phyloP scores from a whole-genome alignment of 1,140 invertebrate genomes.

The Calosoma granatense region DNA sequence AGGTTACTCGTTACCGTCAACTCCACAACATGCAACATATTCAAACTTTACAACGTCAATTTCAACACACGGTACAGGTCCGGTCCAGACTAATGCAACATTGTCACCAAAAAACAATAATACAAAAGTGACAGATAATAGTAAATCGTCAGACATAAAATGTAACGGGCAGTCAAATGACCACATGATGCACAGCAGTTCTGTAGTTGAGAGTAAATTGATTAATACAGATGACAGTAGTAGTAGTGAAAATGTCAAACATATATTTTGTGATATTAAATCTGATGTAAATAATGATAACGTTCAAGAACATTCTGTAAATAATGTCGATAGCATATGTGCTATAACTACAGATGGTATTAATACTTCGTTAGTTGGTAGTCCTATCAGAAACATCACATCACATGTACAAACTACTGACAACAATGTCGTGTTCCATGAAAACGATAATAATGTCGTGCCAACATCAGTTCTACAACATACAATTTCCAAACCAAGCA shows the following conservation, averaged over 20 bases:
- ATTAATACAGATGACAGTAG: conserved; percentile 20
- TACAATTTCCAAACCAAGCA: neutral
- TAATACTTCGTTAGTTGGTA: neutral
- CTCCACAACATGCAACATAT: conserved; percentile 33
- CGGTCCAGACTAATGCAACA: neutral
- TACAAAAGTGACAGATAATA: neutral
- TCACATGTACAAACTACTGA: neutral
- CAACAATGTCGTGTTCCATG: neutral
- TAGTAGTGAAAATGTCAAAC: conserved; percentile 12
- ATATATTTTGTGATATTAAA: conserved; percentile 19
- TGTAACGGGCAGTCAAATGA: neutral
- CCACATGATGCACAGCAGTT: neutral
- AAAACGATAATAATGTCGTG: neutral
- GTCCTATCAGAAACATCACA: neutral
- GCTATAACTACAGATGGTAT: conserved; percentile 21
- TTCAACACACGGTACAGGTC: conserved; percentile 24
- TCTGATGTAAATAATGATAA: conserved; percentile 19
- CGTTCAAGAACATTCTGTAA: too few relatives aligned
- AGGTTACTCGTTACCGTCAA: conserved; percentile 39
- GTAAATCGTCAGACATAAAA: neutral
- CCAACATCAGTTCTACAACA: neutral
- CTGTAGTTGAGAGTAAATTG: too few relatives aligned
- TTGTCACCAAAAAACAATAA: neutral
- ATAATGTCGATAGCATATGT: conserved; percentile 25
- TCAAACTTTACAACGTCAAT: conserved; percentile 26